Conservation (phyloP, 2,113 vertebrate species). For the Camelus bactrianus region DNA sequence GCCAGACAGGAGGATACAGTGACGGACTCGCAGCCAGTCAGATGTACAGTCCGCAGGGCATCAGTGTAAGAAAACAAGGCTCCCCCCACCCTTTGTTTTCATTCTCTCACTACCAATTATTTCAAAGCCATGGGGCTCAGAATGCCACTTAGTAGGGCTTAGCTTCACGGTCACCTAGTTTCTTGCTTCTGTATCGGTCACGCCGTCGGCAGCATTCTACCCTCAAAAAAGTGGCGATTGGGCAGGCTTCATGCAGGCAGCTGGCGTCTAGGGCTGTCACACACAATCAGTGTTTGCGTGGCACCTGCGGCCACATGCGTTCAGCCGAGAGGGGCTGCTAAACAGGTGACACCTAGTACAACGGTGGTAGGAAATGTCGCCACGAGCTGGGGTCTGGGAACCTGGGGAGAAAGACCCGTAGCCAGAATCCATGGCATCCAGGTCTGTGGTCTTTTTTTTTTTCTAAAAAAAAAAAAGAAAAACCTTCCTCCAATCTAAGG, state of each 20-base stretch:
- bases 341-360: conserved; percentile 93
- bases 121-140: conserved; percentile 94
- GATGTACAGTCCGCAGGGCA: conserved; percentile 99
- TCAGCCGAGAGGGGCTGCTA: conserved; percentile 86
- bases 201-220: conserved; percentile 88
- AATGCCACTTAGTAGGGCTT: conserved; percentile 93
- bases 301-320: conserved; percentile 93
- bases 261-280: conserved; percentile 92
- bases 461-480: conserved; percentile 50
- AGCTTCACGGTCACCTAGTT: conserved; percentile 92
- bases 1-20: conserved; percentile 99
- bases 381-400: conserved; percentile 71
- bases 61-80: conserved; percentile 95
- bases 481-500: background rate
- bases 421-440: conserved; percentile 43
- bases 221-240: conserved; percentile 82
- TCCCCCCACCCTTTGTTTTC: conserved; percentile 73
- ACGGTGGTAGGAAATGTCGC: conserved; percentile 74
- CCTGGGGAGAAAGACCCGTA: conserved; percentile 24
- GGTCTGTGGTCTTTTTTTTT: background rate
- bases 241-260: conserved; percentile 88
- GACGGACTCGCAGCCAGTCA: conserved; percentile 98
- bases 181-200: conserved; percentile 89
- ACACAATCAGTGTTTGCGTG: conserved; percentile 88
- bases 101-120: conserved; percentile 92